A percentile compares a stretch with the other conserved stretches of the same genome.
Conservation (phyloP, 2,888 invertebrate genomes). For the Sphecodes monilicornis region DNA sequence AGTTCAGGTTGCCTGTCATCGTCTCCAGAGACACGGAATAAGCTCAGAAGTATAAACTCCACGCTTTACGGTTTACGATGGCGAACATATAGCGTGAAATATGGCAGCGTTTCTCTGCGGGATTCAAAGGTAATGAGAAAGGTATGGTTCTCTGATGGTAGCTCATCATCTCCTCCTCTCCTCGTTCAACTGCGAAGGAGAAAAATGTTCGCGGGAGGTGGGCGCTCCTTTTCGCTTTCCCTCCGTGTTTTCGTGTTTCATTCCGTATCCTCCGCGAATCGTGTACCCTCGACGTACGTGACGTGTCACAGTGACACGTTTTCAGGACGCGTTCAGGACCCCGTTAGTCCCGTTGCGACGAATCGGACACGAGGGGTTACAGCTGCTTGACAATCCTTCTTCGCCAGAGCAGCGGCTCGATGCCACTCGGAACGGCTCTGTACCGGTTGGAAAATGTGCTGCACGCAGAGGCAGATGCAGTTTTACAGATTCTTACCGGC, state of each 20-base stretch:
- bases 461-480: conserved; percentile 44
- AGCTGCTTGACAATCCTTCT: conserved; percentile 69
- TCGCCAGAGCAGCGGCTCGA: conserved; percentile 57
- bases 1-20: not conserved
- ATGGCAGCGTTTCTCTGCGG: not conserved
- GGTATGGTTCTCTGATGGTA: conserved; percentile 32
- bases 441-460: conserved; percentile 27
- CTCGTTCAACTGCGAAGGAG: conserved; percentile 12
- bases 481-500: conserved; percentile 26
- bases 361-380: conserved; percentile 49
- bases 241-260: not conserved
- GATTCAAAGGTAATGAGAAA: conserved; percentile 30
- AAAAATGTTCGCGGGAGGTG: conserved; percentile 17
- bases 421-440: conserved; percentile 53
- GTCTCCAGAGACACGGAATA: not conserved
- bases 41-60: conserved; percentile 28
- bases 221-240: conserved; percentile 6
- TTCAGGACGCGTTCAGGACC: conserved; percentile 33
- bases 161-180: conserved; percentile 11
- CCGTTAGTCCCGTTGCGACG: conserved; percentile 36
- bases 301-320: conserved; percentile 26
- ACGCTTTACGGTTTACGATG: not conserved
- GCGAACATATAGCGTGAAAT: conserved; percentile 11
- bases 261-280: conserved; percentile 25
- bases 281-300: conserved; percentile 9